phyloP scores from a whole-genome alignment of 2,797 vertebrate genomes.

The Sylvia borin region DNA sequence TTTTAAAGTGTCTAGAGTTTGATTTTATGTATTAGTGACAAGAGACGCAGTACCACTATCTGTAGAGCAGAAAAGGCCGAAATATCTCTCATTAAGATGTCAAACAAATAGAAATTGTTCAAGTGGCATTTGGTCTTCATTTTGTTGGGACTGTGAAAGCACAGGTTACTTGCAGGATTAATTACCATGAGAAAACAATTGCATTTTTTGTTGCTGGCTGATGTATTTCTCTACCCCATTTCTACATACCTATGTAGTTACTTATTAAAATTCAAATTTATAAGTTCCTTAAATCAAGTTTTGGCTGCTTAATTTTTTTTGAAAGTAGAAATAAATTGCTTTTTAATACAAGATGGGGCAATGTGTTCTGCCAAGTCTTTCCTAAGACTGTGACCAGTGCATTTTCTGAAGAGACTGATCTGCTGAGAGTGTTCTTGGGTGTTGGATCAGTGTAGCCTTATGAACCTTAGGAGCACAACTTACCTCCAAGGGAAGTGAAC shows the following conservation, averaged over 20 bases:
- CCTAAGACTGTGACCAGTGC: background rate
- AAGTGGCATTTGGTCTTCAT: background rate
- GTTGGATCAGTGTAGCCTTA: fast-evolving
- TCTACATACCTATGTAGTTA: background rate
- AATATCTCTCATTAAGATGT: background rate
- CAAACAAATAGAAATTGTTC: background rate
- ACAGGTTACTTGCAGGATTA: background rate
- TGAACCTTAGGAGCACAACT: background rate
- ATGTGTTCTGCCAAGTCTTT: background rate
- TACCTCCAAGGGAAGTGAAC: background rate
- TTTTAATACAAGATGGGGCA: background rate
- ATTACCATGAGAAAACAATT: background rate
- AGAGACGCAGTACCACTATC: background rate
- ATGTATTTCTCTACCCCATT: background rate
- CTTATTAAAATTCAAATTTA: background rate
- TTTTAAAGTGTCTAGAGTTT: background rate
- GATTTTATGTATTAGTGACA: background rate
- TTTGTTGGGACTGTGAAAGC: background rate
- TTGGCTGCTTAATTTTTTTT: background rate
- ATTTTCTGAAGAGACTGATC: background rate
- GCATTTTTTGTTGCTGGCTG: background rate
- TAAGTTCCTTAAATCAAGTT: background rate
- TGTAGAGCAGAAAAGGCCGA: background rate
- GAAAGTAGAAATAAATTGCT: background rate
- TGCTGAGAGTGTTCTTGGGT: background rate